Percentiles rank a stretch among this genome's conserved stretches.
These are phyloP conservation scores for Setophaga kirtlandii DNA, from an alignment of 2,113 vertebrate species.

Conservation along the genomic window DNA sequence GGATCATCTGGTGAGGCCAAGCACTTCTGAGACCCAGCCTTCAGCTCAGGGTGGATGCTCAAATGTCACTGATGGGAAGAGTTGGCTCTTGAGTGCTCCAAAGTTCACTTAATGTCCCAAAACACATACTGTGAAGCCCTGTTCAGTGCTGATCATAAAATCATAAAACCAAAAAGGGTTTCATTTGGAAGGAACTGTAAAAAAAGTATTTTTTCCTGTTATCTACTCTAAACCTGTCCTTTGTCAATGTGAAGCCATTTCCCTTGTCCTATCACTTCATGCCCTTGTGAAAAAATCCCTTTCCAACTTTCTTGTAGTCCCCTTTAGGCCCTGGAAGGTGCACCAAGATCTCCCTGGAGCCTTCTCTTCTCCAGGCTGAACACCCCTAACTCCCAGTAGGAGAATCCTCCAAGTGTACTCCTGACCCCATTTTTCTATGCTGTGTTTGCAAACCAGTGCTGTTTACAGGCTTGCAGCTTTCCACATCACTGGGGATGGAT, in stretches of 20 bases:
- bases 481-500: neutral
- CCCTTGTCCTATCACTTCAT: neutral
- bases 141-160: neutral
- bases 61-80: neutral
- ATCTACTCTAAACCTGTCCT: neutral
- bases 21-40: neutral
- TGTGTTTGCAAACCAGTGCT: neutral
- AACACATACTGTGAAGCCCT: neutral
- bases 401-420: neutral
- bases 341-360: neutral
- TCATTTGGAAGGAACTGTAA: neutral
- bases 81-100: neutral
- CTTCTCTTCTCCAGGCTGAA: neutral
- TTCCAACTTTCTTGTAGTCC: neutral
- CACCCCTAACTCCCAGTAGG: neutral
- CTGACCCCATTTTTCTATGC: neutral
- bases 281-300: neutral
- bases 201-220: too few species aligned
- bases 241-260: neutral
- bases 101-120: neutral
- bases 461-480: neutral
- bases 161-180: neutral
- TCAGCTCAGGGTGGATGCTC: neutral
- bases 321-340: neutral
- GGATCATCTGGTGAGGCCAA: neutral